Evolutionary conservation across 2,888 invertebrate genomes (phyloP), one percentile per base, ranked within the genome.

Genomic region (Chaetoderma sp.): DNA sequence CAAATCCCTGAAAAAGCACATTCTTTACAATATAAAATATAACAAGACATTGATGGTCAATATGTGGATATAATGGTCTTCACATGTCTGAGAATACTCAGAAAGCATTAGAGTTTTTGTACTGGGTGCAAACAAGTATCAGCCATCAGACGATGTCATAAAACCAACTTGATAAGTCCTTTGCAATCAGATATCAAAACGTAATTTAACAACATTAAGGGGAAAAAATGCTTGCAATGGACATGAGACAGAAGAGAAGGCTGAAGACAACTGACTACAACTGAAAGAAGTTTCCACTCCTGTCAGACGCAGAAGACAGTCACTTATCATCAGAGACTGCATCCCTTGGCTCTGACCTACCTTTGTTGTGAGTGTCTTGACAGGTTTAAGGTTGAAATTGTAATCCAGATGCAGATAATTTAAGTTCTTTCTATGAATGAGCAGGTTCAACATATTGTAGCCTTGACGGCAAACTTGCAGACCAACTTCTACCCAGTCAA

Each of bases 401-500:
- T 99, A 99, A 89, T 99, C 99, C 88, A 99, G 90, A 91, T 99
- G 99, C 32, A 99, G 91, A 83, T 99, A 99, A 88, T 99, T 99
- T 67, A 99, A 90, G 88, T 99, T 99, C 88, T 99, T 99, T 69
- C 99, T 93, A 87, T 99, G 99, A 83, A 99, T 99, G 72, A 99
- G 89, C 68, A 99, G 89, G 87, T 99, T 99, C 71, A 99, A 88
- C 99, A 99, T 99, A 87, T 99, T 99, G 88, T 99, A 99, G 2
- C 99, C 99, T 87, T 99, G 99, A 0, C 98, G 91, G 85, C 99
- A 98, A 1, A 98, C 88, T 89, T 99, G 99, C 49, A 99, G 88
- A 4, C 99, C 99, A 13, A 97, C 98, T 88, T 99, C 99, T 1
- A 99, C 99, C 99, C 99, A 99, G 88, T 99, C 99, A 75, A 99